Base-by-base conservation (phyloP, 2,888 invertebrate genomes). In the Nasonia oneida region DNA sequence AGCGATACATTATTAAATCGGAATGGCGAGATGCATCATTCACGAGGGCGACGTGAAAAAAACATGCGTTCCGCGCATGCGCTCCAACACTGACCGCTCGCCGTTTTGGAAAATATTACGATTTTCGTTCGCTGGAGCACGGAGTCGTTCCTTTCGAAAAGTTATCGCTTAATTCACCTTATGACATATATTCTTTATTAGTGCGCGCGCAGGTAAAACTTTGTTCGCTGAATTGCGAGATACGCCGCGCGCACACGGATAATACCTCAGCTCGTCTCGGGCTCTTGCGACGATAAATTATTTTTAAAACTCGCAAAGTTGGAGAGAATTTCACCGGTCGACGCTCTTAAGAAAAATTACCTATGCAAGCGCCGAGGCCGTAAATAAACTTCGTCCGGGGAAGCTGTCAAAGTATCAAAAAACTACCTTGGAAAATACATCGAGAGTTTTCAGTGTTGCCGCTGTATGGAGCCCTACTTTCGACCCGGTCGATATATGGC, bases 1-100 rank as follows among this genome's bases (percentile, higher is more conserved):
- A 33, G 50, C 39, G 37, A 39, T 79, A 42, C 53, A 80, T 81
- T 81, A 70, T 81, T 81, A 74, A 81, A 74, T 53, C 33, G 71
- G 71, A 37, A 67, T 50, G 23, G 14, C 18, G 42, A 47, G 42
- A 47, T 74, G n/a, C 61, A 81, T 81, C 33, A 81, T 74, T 81
- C 61, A 81, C n/a, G 33, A 61, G 29, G 29, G 67, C 8, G 47
- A 29, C 5, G 23, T 23, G 37, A 53, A 39, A 53, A 23, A 61
- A 61, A 23, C 61, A 61, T 10, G 61, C 10, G 61, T 61, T 18
- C 53, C n/a, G 47, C n/a, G 61, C 0, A 8, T 1, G 78, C n/a
- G 5, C 2, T 57, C 0, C 5, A 3, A 2, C 1, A 57, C 57
- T 23, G 23, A 23, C 61, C 10, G 23, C 23, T n/a, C 18, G 8